Conservation (phyloP, 2,113 vertebrate genomes). For the Tapirus terrestris region DNA sequence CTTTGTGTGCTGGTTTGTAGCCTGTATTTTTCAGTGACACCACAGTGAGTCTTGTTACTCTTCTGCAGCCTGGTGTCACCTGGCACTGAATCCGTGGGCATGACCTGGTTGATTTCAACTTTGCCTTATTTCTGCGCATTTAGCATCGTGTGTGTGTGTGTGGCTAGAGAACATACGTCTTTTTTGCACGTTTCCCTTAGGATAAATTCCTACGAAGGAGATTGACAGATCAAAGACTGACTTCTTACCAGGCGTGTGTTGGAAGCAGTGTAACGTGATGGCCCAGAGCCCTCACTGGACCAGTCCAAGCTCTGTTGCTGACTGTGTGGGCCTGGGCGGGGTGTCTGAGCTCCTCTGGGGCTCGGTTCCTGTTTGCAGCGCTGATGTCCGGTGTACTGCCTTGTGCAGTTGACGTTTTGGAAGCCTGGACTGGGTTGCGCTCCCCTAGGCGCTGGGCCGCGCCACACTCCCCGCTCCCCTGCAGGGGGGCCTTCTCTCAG, state of each 20-base stretch:
- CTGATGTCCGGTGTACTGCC: not conserved
- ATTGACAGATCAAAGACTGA: not conserved
- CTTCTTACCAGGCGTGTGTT: not conserved
- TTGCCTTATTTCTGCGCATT: not conserved
- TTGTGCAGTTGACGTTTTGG: not conserved
- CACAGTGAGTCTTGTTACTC: not conserved
- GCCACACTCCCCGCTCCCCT: rapidly evolving
- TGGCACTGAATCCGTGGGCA: not conserved
- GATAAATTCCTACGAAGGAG: not conserved
- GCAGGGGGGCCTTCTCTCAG: too few species aligned
- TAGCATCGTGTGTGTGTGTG: not conserved
- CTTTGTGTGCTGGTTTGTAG: not conserved
- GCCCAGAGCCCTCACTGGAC: not conserved
- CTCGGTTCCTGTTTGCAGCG: not conserved
- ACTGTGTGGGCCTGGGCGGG: not conserved
- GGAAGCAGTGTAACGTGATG: not conserved
- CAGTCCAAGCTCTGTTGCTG: not conserved
- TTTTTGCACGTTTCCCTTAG: not conserved
- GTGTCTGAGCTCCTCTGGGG: not conserved
- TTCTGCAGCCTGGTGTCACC: not conserved
- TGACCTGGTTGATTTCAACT: not conserved
- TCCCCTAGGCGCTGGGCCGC: rapidly evolving
- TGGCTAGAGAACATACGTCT: not conserved
- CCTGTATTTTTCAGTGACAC: not conserved
- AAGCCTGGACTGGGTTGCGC: rapidly evolving